Base-by-base conservation (phyloP, 2,888 invertebrate genomes). In the Eretmocerus hayati region DNA sequence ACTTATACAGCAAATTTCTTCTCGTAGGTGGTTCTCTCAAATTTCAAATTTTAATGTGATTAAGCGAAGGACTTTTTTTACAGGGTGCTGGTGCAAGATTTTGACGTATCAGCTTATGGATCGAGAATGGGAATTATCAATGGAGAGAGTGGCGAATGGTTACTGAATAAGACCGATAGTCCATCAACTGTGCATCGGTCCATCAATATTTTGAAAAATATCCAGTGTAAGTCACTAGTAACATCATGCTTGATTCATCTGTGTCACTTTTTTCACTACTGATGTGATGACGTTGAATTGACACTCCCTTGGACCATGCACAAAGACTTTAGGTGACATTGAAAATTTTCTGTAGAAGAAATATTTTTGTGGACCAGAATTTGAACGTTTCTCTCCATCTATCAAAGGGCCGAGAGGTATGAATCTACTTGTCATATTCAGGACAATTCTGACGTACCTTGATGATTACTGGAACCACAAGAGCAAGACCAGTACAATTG, bases 121-220 rank as follows among this genome's bases (percentile, higher is more conserved):
- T 82, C 82, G 47, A 75, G 76, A 39, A 66, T 85, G 51, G 79
- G 79, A 2, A 65, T 84, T 21, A 69, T 85, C 22, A 81, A 84
- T 56, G 83, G 84, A 1, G 76, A 77, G 61, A 78, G 76, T 0
- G 84, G 81, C 16, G 62, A 71, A 19, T 81, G 80, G 79, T 70
- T 84, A 35, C 75, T 77, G 13, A 79, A 80, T 41, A 74, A 78
- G 2, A 77, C 80, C 0, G 67, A 74, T 40, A 81, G 81, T 60
- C 67, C 81, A 13, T 75, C 80, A 8, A 64, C 66, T 35, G 62
- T 73, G 33, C 75, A 65, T 50, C 48, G 58, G 19, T 49, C 57
- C 13, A 50, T 68, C 46, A 57, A 55, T 0, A 60, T 61, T 40
- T 55, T 64, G 5, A 47, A 50, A 5, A 50, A 59, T 16, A 52